A percentile compares a stretch with the other conserved stretches of the same genome.
These are phyloP conservation scores for Stigmatopora nigra DNA, from an alignment of 2,113 vertebrate genomes.

Conservation along the genomic window DNA sequence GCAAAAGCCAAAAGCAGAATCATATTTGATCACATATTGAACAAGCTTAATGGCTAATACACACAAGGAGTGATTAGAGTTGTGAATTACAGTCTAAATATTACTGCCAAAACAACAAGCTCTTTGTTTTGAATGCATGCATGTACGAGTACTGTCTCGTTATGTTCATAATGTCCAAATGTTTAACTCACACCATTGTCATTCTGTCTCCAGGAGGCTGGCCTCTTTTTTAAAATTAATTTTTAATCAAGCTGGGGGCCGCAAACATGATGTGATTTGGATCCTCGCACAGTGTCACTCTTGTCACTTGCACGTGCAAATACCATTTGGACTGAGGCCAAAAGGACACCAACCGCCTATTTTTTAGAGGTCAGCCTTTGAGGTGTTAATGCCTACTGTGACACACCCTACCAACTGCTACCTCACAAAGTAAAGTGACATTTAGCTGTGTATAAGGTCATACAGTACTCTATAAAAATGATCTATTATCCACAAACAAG, in stretches of 20 bases:
- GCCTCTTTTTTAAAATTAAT: slow-evolving; percentile 57
- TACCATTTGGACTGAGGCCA: slow-evolving; percentile 46
- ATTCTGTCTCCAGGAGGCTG: slow-evolving; percentile 26
- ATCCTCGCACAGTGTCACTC: slow-evolving; percentile 36
- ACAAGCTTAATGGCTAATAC: slow-evolving; percentile 19
- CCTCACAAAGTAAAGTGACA: slow-evolving; percentile 25
- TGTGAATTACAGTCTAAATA: slow-evolving; percentile 1
- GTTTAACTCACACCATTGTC: background rate
- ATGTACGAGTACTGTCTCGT: slow-evolving; percentile 17
- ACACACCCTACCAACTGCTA: slow-evolving; percentile 37
- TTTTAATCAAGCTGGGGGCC: slow-evolving; percentile 57
- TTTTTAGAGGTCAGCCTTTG: slow-evolving; percentile 41
- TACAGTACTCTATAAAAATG: slow-evolving; percentile 22
- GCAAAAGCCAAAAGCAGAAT: slow-evolving; percentile 17
- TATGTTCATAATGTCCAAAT: slow-evolving; percentile 36
- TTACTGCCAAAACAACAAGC: slow-evolving; percentile 10
- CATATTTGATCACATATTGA: slow-evolving; percentile 17
- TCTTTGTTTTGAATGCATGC: slow-evolving; percentile 39
- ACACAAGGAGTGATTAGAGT: background rate
- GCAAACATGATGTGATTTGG: slow-evolving; percentile 68
- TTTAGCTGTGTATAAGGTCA: slow-evolving; percentile 48
- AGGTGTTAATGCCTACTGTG: slow-evolving; percentile 34
- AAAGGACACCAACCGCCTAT: slow-evolving; percentile 31
- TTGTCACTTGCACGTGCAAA: slow-evolving; percentile 18
- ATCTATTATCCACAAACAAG: slow-evolving; percentile 46